Conservation (phyloP, 2,888 invertebrate genomes). For the Listrodromus nycthemerus region DNA sequence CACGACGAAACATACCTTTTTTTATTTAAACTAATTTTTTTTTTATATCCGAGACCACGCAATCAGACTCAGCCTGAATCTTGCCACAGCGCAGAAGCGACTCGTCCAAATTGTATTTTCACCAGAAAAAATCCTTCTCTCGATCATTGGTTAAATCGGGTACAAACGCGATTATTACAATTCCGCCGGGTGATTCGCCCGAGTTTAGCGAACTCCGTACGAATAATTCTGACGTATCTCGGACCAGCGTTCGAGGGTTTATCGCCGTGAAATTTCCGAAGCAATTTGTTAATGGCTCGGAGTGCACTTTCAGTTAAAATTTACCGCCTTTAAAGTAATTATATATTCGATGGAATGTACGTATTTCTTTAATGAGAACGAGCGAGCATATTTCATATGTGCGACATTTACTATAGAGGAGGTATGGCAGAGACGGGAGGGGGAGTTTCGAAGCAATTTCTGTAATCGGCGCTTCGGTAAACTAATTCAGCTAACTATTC, state of each 20-base stretch:
- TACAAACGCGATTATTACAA: conserved; percentile 22
- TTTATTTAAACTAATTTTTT: too few relatives aligned
- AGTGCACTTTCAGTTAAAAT: neutral
- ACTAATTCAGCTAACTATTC: conserved; percentile 55
- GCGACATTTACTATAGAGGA: neutral
- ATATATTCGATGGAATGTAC: neutral
- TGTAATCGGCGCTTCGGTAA: conserved; percentile 56
- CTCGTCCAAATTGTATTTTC: neutral
- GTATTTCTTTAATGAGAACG: neutral
- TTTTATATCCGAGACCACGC: neutral
- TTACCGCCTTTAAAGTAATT: neutral
- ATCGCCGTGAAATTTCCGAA: conserved; percentile 2
- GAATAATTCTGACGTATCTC: neutral
- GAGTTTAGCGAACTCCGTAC: neutral
- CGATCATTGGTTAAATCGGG: conserved; percentile 13
- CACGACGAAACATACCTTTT: neutral
- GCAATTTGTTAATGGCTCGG: conserved; percentile 37
- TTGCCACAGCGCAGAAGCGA: neutral
- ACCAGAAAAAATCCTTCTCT: neutral
- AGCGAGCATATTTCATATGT: conserved; percentile 2
- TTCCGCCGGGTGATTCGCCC: neutral
- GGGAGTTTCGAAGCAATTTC: conserved; percentile 57
- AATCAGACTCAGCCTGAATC: neutral
- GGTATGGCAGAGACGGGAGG: too few relatives aligned
- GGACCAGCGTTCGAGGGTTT: neutral